Conservation (phyloP, 2,797 vertebrate species). For the Parauchenoglanis punctatus region DNA sequence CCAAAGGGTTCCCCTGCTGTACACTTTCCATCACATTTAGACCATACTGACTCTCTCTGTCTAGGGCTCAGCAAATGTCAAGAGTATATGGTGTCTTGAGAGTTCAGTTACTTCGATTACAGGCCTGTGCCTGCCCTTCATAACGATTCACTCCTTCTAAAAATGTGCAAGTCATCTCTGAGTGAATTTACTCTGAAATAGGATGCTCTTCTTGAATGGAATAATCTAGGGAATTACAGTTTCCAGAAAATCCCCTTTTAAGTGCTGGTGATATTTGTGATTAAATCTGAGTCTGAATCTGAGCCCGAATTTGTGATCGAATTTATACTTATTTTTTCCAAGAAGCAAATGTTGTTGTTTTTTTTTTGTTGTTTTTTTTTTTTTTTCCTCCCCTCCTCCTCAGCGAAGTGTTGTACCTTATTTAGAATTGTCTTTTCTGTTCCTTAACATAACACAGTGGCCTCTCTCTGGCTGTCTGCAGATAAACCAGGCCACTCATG, state of each 20-base stretch:
- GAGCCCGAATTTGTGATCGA: neutral
- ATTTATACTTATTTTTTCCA: neutral
- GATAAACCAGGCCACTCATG: slow-evolving; percentile 96
- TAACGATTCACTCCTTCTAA: neutral
- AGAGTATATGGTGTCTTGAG: slow-evolving; percentile 53
- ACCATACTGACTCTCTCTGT: slow-evolving; percentile 29
- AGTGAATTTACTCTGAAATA: neutral
- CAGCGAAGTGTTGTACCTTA: neutral
- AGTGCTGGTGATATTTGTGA: neutral
- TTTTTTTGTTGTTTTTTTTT: neutral
- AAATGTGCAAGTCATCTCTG: slow-evolving; percentile 4
- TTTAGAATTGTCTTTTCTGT: neutral
- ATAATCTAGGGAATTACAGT: neutral
- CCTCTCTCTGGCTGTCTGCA: slow-evolving; percentile 58
- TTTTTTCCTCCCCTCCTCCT: neutral
- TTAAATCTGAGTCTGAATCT: neutral
- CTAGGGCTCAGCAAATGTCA: slow-evolving; percentile 59
- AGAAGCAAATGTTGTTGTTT: neutral
- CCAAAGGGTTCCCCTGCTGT: neutral
- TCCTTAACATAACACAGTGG: neutral
- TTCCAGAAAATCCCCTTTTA: neutral
- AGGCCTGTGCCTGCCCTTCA: slow-evolving; percentile 4
- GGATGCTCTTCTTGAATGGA: neutral
- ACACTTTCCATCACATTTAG: slow-evolving; percentile 43
- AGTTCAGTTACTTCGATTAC: slow-evolving; percentile 17